Conservation (phyloP, 1,140 invertebrate species). For the Cydia splendana region DNA sequence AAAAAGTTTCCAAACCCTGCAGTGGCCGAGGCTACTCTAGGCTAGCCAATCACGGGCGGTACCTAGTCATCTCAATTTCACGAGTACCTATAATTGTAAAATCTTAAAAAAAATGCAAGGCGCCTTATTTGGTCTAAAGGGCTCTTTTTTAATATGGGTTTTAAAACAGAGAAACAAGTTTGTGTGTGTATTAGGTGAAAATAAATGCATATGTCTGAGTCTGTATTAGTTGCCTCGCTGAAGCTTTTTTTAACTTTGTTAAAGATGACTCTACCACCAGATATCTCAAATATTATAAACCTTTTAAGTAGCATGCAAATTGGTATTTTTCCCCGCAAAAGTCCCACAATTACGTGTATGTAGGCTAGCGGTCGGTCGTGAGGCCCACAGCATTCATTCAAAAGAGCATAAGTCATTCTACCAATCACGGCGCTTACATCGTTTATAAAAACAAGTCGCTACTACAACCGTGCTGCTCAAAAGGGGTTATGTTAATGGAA, state of each 20-base stretch:
- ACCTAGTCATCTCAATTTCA: no score
- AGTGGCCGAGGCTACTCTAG: no score
- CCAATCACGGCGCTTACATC: neutral
- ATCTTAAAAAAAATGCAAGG: no score
- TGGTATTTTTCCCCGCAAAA: constrained; percentile 23
- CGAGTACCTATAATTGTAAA: no score
- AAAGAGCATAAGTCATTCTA: neutral
- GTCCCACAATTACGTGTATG: constrained; percentile 31
- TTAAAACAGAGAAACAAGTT: no score
- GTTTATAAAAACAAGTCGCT: neutral
- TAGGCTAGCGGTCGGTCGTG: constrained; percentile 28
- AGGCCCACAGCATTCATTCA: neutral
- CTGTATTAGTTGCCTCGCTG: neutral
- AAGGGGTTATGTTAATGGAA: neutral
- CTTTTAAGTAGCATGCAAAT: constrained; percentile 16
- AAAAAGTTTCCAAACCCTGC: no score
- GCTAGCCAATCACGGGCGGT: no score
- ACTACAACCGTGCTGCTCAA: neutral
- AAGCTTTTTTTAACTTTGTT: neutral
- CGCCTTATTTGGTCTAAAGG: no score
- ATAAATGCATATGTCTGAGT: no score
- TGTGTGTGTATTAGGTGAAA: no score
- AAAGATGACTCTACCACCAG: neutral
- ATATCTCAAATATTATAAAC: neutral
- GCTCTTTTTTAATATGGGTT: no score